A percentile compares a stretch with the other conserved stretches of the same genome.
These are phyloP conservation scores for Halyomorpha halys DNA, from an alignment of 1,140 invertebrate species.

Conservation along the genomic window DNA sequence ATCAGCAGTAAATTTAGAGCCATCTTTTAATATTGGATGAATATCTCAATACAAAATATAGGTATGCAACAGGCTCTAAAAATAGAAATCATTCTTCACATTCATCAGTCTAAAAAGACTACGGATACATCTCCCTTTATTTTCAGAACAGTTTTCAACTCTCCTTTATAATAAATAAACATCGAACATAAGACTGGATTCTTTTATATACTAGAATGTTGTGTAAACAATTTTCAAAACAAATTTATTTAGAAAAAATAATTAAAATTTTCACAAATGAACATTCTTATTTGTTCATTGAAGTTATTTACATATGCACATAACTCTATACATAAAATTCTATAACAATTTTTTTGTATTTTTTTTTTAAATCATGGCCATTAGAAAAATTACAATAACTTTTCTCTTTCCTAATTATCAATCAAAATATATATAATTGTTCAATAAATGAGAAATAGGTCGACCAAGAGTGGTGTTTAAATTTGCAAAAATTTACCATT, in stretches of 20 bases:
- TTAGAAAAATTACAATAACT: too few species aligned
- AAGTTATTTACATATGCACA: slow-evolving; percentile 11
- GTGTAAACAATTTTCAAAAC: slow-evolving; percentile 5
- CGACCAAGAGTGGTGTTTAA: too few species aligned
- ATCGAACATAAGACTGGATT: slow-evolving; percentile 1
- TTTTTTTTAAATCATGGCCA: not conserved
- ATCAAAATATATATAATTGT: too few species aligned
- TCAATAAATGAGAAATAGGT: too few species aligned
- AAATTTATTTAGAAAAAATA: not conserved
- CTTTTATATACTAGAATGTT: not conserved
- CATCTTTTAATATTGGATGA: too few species aligned
- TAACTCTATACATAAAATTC: slow-evolving; percentile 8
- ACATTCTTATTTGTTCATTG: not conserved
- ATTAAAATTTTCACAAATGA: slow-evolving; percentile 11
- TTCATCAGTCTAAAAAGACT: not conserved
- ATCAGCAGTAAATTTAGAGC: too few species aligned
- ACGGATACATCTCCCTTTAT: not conserved
- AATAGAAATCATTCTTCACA: not conserved
- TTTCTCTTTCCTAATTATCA: too few species aligned
- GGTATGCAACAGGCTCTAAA: too few species aligned
- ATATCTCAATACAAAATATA: too few species aligned
- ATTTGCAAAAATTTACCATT: too few species aligned
- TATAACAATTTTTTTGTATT: slow-evolving; percentile 3
- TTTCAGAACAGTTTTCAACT: not conserved
- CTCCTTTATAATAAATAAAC: slow-evolving; percentile 2